Percentiles rank a stretch among this genome's conserved stretches.
These are phyloP conservation scores for Dendrophyllia cribrosa DNA, from an alignment of 64 coral and sea anemone species.

Conservation along the genomic window DNA sequence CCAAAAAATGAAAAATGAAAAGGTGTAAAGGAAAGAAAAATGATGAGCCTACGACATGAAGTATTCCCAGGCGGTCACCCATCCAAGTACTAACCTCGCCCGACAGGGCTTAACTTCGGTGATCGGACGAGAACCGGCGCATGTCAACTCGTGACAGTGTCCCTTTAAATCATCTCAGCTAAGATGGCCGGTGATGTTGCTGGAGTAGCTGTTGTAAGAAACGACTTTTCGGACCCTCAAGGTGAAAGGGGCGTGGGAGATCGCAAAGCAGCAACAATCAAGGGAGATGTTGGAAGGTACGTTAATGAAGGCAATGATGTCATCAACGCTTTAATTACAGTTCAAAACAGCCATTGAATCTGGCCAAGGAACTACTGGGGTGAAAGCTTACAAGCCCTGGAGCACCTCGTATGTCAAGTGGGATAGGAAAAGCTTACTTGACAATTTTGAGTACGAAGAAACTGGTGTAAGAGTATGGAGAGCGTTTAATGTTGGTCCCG, in stretches of 20 bases:
- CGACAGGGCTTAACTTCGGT: too few species aligned
- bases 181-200: not conserved
- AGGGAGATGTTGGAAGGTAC: conserved; percentile 42
- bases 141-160: too few species aligned
- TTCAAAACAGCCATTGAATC: conserved; percentile 66
- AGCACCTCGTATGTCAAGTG: conserved; percentile 51
- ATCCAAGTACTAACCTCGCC: too few species aligned
- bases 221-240: conserved; percentile 46
- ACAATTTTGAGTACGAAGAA: conserved; percentile 75
- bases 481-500: conserved; percentile 56
- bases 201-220: conserved; percentile 37
- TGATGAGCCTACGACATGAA: too few species aligned
- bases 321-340: too few species aligned
- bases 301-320: conserved; percentile 58
- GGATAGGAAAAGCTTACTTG: conserved; percentile 68
- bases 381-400: conserved; percentile 35
- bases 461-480: conserved; percentile 53
- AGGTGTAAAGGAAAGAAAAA: too few species aligned
- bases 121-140: too few species aligned
- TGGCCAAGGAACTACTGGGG: conserved; percentile 48
- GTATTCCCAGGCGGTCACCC: too few species aligned
- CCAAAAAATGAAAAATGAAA: too few species aligned
- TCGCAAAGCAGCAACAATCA: conserved; percentile 18
- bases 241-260: conserved; percentile 6
- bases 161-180: not conserved